Base-by-base conservation (phyloP, 2,888 invertebrate species). In the Agonopterix alstromeriana region DNA sequence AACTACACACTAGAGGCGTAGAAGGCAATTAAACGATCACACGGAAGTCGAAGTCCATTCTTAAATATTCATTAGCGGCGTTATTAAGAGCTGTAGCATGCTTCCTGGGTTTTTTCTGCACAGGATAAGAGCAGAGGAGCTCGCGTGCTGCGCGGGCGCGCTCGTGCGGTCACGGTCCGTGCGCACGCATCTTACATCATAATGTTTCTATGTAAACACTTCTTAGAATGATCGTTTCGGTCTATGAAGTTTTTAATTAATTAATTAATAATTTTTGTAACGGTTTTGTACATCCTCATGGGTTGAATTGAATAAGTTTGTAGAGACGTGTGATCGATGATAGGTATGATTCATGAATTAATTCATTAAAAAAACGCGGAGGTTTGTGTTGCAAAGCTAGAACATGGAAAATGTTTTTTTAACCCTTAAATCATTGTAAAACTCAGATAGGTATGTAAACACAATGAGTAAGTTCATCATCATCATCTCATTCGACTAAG, bases 31-130 rank as follows among this genome's bases (percentile, higher is more conserved):
- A 82, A 70, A 63, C 60, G 64, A 68, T 65, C 59, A 79, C 67
- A 67, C 83, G 86, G 88, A 86, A 87, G 78, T 68, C 61, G 88
- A 86, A 87, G 78, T 68, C 62, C 58, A 70, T 73, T 70, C 66
- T 73, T 70, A 27, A 27, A 27, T 78, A 82, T 82, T 83, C 73
- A 84, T 83, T 74, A 83, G 61, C 69, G 76, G 69, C 77, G 79
- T 79, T 77, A 68, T 66, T 70, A 43, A 67, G 27, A 67, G 61
- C 64, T 65, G 51, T 51, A 63, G 56, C 54, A 50, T 54, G 51
- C 67, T 87, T 87, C 84, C 86, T 83, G 61, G 73, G 76, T 84
- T 85, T 52, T 87, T 85, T 84, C 67, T 73, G 63, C 50, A 49
- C 60, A 55, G 61, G 62, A 62, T 54, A 53, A 50, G 47, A 40